Evolutionary conservation across 1,140 invertebrate species (phyloP).

Genomic region (Centruroides sculpturatus): DNA sequence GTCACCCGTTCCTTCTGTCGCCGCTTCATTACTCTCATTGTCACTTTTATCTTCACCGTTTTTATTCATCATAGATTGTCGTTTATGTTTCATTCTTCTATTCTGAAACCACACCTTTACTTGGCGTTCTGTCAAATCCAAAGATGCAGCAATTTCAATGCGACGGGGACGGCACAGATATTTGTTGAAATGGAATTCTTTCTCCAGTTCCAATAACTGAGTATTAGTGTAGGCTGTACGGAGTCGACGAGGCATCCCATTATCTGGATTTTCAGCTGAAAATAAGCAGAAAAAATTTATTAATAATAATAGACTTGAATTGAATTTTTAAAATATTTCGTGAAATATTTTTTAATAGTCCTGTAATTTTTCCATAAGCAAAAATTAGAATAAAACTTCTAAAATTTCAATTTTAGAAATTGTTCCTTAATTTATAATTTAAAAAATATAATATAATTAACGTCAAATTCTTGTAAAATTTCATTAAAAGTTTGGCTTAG

Average conservation of each 20-base stretch:
- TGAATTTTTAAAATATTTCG: no score
- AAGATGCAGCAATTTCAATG: constrained; percentile 89
- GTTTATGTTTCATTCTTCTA: constrained; percentile 92
- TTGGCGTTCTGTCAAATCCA: constrained; percentile 83
- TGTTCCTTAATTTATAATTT: no score
- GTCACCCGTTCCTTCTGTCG: constrained; percentile 8
- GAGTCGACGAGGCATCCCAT: constrained; percentile 74
- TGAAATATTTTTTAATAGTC: no score
- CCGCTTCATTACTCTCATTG: constrained; percentile 11
- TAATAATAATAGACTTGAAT: no score
- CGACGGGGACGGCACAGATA: constrained; percentile 77
- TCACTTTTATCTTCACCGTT: constrained; percentile 46
- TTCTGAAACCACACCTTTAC: constrained; percentile 96
- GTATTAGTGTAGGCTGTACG: constrained; percentile 94
- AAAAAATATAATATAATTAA: no score
- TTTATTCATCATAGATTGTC: constrained; percentile 69
- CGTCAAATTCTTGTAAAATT: no score
- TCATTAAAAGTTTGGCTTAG: no score
- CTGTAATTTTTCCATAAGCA: no score
- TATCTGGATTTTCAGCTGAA: constrained; percentile 45
- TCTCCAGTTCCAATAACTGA: constrained; percentile 87
- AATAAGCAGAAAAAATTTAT: background rate
- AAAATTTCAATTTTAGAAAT: no score
- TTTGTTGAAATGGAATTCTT: constrained; percentile 96
- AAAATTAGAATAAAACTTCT: no score